These are phyloP conservation scores for Antechinus stuartii DNA, from an alignment of 2,113 vertebrate genomes.

Conservation along the genomic window DNA sequence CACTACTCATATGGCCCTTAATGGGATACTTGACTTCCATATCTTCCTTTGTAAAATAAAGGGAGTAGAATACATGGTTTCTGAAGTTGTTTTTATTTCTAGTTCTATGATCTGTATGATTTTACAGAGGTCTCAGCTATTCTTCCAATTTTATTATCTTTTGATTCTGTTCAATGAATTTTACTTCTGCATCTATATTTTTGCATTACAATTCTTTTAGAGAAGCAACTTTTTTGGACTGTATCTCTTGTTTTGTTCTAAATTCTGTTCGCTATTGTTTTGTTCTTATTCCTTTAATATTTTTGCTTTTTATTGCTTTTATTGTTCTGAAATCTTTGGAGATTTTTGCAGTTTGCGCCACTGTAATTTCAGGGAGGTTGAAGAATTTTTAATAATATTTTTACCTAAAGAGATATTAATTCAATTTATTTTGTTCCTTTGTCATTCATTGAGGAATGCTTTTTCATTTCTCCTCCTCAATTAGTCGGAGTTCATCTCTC, in stretches of 20 bases:
- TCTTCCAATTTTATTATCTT: background rate
- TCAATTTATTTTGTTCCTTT: background rate
- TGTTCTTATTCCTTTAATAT: background rate
- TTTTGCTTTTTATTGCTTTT: background rate
- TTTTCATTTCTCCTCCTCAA: background rate
- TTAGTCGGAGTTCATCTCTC: too few relatives aligned
- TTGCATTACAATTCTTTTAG: background rate
- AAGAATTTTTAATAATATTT: background rate
- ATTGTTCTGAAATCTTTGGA: background rate
- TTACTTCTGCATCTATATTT: background rate
- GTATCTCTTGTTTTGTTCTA: background rate
- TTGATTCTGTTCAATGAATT: background rate
- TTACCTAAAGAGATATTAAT: background rate
- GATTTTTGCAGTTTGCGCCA: background rate
- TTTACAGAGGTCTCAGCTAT: background rate
- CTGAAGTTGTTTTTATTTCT: conserved; percentile 34
- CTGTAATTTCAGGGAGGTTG: background rate
- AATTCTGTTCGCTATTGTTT: background rate
- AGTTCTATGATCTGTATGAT: background rate
- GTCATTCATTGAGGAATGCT: background rate
- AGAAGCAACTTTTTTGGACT: background rate
- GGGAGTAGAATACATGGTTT: background rate
- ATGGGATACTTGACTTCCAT: conserved; percentile 43
- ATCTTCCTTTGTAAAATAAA: background rate
- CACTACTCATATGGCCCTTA: background rate